Evolutionary conservation across 1,140 invertebrate genomes (phyloP).

Genomic region (Leptopilina clavipes): DNA sequence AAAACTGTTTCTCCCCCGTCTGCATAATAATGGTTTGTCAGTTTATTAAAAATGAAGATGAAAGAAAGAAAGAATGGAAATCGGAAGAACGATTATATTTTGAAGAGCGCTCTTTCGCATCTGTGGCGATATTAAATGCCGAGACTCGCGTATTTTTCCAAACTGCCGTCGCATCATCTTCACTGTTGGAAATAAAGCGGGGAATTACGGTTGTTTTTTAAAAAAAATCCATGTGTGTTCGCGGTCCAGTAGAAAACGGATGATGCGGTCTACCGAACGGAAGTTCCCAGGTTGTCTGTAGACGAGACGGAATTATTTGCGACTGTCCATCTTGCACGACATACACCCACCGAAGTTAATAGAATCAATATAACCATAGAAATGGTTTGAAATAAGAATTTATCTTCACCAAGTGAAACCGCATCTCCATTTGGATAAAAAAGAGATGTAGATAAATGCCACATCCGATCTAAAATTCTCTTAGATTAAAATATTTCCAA

Average conservation of each 20-base stretch:
- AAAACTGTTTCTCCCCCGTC: too few relatives aligned
- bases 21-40: too few relatives aligned
- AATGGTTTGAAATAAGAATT: slow-evolving; percentile 7
- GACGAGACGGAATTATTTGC: slow-evolving; percentile 2
- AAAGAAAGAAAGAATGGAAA: background rate
- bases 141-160: background rate
- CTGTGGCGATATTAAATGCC: background rate
- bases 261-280: slow-evolving; percentile 14
- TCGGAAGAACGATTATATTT: background rate
- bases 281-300: slow-evolving; percentile 14
- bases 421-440: background rate
- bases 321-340: slow-evolving; percentile 21
- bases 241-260: background rate
- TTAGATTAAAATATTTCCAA: slow-evolving; percentile 26
- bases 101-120: background rate
- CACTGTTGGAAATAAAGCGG: slow-evolving; percentile 3
- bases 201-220: slow-evolving; percentile 20
- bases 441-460: background rate
- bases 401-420: background rate
- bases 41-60: too few relatives aligned
- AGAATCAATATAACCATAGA: slow-evolving; percentile 12
- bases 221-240: background rate
- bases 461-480: background rate
- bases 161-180: background rate
- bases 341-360: background rate